Base-by-base conservation (phyloP, 1,140 invertebrate species). In the Babylonia areolata region DNA sequence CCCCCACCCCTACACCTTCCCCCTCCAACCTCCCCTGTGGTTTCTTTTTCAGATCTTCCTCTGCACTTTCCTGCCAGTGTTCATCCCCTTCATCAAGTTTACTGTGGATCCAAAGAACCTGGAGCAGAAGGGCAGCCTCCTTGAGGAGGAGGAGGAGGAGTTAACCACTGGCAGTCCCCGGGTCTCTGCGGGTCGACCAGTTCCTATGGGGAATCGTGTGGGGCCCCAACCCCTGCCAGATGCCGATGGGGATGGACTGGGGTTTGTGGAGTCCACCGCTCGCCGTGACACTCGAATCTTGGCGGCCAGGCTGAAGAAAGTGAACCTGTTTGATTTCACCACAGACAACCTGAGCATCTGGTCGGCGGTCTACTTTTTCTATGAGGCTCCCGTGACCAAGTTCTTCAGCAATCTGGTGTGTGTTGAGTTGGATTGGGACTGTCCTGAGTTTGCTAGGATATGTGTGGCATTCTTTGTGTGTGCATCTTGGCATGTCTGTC, bases 21-120 rank as follows among this genome's bases (percentile, higher is more conserved):
- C 42, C 35, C 31, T 69, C 82, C 39, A 3, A 9, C 31, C 28
- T 79, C 35, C 31, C 37, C 82, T 71, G 3, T 37, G 6, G 3
- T 23, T 40, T 84, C 58, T 46, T 84, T 78, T 54, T 88, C 89
- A 93, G 92, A 93, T 94, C 39, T 46, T 90, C 3, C 6, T 91
- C 42, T 88, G 87, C 28, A 85, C 92, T 5, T 78, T 93, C 15
- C 58, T 93, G 3, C 93, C 92, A 28, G 87, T 92, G 33, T 78
- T 93, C 37, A 88, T 93, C 1, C 89, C 90, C 31, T 88, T 90
- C 35, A 90, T 93, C 40, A 93, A 93, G 84, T 93, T 93, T 87
- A 89, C 87, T n/a, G 85, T 69, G 33, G 90, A 88, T 42, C 81
- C 89, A 33, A 85, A 83, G 20, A 33, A 78, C n/a, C 46, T 73